These are phyloP conservation scores for Menidia beryllina DNA, from an alignment of 2,113 vertebrate genomes.

Conservation along the genomic window DNA sequence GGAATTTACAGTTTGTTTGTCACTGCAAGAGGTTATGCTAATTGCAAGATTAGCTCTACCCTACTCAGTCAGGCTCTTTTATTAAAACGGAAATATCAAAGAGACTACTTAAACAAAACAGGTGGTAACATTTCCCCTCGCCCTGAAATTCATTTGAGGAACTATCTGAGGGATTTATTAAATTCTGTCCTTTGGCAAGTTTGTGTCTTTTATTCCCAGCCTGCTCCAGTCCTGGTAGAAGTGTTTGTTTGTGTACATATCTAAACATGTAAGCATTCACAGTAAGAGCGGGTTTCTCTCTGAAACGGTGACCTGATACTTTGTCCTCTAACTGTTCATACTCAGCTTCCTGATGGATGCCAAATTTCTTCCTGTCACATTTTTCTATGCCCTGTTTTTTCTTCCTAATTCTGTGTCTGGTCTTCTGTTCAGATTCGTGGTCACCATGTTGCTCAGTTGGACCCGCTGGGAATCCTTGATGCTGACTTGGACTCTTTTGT, in stretches of 20 bases:
- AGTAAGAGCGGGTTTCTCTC: constrained; percentile 34
- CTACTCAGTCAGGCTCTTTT: constrained; percentile 67
- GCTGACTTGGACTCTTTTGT: constrained; percentile 76
- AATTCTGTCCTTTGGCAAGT: constrained; percentile 76
- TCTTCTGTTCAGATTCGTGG: constrained; percentile 62
- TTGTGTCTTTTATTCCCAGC: constrained; percentile 60
- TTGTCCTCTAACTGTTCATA: constrained; percentile 50
- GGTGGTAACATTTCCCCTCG: constrained; percentile 73
- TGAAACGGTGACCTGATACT: constrained; percentile 28
- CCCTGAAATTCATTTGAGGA: constrained; percentile 75
- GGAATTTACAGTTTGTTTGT: constrained; percentile 73
- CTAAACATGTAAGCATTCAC: constrained; percentile 33
- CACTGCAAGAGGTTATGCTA: constrained; percentile 68
- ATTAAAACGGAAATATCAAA: constrained; percentile 79
- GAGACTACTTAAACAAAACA: constrained; percentile 80
- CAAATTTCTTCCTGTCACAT: neutral
- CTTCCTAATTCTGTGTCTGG: neutral
- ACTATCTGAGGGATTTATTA: constrained; percentile 82
- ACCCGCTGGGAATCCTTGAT: constrained; percentile 75
- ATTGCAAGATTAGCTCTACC: constrained; percentile 73
- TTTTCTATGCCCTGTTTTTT: neutral
- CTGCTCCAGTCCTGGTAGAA: constrained; percentile 40
- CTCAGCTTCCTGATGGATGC: constrained; percentile 15
- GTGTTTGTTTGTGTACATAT: constrained; percentile 18
- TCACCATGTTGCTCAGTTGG: constrained; percentile 77